Evolutionary conservation across 2,797 vertebrate genomes (phyloP).

Genomic region (Gymnodraco acuticeps): DNA sequence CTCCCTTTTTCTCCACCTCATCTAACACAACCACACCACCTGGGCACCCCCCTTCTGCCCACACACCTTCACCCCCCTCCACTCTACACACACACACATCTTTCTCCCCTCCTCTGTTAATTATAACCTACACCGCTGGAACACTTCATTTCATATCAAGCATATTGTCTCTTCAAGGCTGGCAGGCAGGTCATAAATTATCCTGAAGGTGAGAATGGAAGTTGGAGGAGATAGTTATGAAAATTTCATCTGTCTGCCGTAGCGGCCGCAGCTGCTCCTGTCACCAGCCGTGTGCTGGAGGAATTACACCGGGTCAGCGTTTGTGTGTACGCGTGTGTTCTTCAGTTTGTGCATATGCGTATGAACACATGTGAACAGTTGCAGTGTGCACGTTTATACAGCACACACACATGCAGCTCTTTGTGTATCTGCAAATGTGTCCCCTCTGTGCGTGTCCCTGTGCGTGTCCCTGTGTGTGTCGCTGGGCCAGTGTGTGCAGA

Average conservation of each 20-base stretch:
- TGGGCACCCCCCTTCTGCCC: slow-evolving; percentile 18
- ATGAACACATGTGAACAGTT: slow-evolving; percentile 53
- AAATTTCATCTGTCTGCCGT: slow-evolving; percentile 99
- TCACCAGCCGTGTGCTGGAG: slow-evolving; percentile 91
- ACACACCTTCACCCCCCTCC: slow-evolving; percentile 34
- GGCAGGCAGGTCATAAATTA: slow-evolving; percentile 98
- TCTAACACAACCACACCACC: slow-evolving; percentile 33
- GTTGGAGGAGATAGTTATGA: slow-evolving; percentile 99
- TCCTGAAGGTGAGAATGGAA: slow-evolving; percentile 99
- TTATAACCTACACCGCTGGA: slow-evolving; percentile 98
- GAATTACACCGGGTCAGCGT: slow-evolving; percentile 91
- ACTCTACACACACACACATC: slow-evolving; percentile 71
- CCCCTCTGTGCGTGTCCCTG: slow-evolving; percentile 13
- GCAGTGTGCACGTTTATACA: slow-evolving; percentile 29
- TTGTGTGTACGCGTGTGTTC: slow-evolving; percentile 46
- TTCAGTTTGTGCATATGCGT: slow-evolving; percentile 37
- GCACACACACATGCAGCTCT: slow-evolving; percentile 28
- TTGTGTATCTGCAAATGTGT: slow-evolving; percentile 43
- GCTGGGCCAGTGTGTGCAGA: slow-evolving; percentile 61
- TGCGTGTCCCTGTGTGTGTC: slow-evolving; percentile 44
- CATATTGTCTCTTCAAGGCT: slow-evolving; percentile 99
- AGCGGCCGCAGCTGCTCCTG: slow-evolving; percentile 98
- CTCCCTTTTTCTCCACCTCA: slow-evolving; percentile 17
- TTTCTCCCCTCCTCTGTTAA: slow-evolving; percentile 93
- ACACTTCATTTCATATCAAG: slow-evolving; percentile 98